A percentile compares a stretch with the other conserved stretches of the same genome.
Conservation (phyloP, 2,113 vertebrate genomes). For the Strix uralensis region DNA sequence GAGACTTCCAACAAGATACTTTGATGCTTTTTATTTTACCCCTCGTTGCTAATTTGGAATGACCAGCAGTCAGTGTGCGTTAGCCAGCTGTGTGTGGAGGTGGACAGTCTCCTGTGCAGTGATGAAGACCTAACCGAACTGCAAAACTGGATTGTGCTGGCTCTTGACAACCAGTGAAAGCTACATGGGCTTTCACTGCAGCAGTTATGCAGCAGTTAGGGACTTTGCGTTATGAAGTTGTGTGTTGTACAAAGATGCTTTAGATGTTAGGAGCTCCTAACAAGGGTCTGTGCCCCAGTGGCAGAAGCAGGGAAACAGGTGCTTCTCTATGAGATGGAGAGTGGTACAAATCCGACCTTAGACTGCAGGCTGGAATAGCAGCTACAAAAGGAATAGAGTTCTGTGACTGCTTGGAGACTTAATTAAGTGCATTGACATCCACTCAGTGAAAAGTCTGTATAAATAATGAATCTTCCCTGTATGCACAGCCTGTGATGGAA, state of each 20-base stretch:
- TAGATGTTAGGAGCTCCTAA: not conserved
- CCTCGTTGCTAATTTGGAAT: not conserved
- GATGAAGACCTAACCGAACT: not conserved
- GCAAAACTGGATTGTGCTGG: not conserved
- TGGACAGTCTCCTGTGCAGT: not conserved
- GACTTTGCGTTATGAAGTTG: not conserved
- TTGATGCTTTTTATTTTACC: not conserved
- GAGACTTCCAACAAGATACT: not conserved
- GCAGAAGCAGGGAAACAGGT: not conserved
- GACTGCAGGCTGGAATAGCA: not conserved
- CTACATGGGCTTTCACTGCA: not conserved
- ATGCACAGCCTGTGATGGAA: conserved; percentile 10
- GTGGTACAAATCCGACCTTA: not conserved
- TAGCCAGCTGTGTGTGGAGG: not conserved
- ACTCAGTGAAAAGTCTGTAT: conserved; percentile 21
- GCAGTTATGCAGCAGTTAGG: not conserved
- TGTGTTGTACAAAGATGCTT: not conserved
- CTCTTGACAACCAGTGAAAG: not conserved
- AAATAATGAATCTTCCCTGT: conserved; percentile 31
- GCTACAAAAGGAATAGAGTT: not conserved
- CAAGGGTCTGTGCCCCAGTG: not conserved
- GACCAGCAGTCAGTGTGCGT: not conserved
- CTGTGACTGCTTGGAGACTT: not conserved
- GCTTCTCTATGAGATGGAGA: not conserved
- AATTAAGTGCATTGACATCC: conserved; percentile 18